A percentile compares a stretch with the other conserved stretches of the same genome.
Evolutionary conservation across 2,888 invertebrate species (phyloP).

Genomic region (Ochropacha duplaris): DNA sequence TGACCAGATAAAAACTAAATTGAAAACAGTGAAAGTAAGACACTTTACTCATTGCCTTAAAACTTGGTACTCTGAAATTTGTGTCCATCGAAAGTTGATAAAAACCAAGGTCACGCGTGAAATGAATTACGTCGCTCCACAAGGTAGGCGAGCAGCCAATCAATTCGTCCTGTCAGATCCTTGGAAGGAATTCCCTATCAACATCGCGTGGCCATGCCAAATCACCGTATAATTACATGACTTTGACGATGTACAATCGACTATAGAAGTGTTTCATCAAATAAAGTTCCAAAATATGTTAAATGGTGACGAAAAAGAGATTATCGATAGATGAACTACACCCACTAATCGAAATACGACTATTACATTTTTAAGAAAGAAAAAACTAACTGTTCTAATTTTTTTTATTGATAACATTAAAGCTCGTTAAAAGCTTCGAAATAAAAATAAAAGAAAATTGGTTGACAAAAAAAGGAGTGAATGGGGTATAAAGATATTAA

Average conservation of each 20-base stretch:
- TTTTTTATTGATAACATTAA: no score
- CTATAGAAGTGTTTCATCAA: constrained; percentile 23
- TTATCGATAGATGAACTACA: no score
- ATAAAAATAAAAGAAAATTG: no score
- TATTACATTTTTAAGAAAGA: no score
- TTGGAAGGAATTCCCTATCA: constrained; percentile 25
- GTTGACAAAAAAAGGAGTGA: no score
- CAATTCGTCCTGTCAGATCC: constrained; percentile 41
- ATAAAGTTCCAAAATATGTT: no score
- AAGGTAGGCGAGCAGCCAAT: constrained; percentile 14
- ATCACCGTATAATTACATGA: constrained; percentile 54
- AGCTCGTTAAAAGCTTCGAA: no score
- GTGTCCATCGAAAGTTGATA: neutral
- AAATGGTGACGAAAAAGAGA: no score
- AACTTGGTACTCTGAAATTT: neutral
- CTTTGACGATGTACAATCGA: constrained; percentile 30
- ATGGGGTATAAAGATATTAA: no score
- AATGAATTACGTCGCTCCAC: neutral
- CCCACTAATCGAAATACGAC: no score
- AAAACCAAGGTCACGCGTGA: constrained; percentile 4
- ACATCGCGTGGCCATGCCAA: constrained; percentile 37
- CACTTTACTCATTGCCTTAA: neutral
- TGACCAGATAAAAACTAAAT: neutral
- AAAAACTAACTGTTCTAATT: no score
- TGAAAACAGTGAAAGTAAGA: neutral